These are phyloP conservation scores for Leptestheria dahalacensis DNA, from an alignment of 1,140 invertebrate species.

Conservation along the genomic window DNA sequence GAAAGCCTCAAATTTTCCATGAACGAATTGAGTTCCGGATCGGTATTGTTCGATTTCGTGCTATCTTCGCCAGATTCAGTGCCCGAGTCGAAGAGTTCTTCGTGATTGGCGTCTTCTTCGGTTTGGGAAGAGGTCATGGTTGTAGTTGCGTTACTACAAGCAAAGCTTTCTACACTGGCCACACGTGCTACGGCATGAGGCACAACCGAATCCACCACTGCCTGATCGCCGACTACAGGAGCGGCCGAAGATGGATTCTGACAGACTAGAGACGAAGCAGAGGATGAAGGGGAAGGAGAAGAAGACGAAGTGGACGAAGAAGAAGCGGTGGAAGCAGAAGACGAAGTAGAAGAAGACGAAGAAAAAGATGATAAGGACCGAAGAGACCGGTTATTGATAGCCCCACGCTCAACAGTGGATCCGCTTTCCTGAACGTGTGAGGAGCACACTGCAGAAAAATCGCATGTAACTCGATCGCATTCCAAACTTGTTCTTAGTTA, in stretches of 20 bases:
- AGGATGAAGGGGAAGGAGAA: slow-evolving; percentile 1
- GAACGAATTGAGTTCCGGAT: slow-evolving; percentile 23
- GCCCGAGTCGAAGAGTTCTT: slow-evolving; percentile 37
- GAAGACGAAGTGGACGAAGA: slow-evolving; percentile 5
- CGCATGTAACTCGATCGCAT: not conserved
- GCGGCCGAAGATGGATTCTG: too few species aligned
- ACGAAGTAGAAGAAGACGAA: not conserved
- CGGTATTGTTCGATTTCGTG: slow-evolving; percentile 9
- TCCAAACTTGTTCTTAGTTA: too few species aligned
- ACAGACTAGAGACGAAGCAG: not conserved
- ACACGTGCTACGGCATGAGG: not conserved
- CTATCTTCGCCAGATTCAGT: slow-evolving; percentile 50
- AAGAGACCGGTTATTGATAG: not conserved
- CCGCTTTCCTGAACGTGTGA: not conserved
- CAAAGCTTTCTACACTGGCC: not conserved
- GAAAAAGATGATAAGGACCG: not conserved
- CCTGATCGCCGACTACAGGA: too few species aligned
- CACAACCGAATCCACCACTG: slow-evolving; percentile 8
- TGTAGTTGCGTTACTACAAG: not conserved
- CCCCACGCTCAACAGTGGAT: not conserved
- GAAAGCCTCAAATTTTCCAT: slow-evolving; percentile 25
- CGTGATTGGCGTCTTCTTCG: not conserved
- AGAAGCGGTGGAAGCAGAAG: slow-evolving; percentile 7
- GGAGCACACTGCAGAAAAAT: not conserved
- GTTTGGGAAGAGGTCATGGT: too few species aligned